These are phyloP conservation scores for Parascotia fuliginaria DNA, from an alignment of 2,888 invertebrate species.

Conservation along the genomic window DNA sequence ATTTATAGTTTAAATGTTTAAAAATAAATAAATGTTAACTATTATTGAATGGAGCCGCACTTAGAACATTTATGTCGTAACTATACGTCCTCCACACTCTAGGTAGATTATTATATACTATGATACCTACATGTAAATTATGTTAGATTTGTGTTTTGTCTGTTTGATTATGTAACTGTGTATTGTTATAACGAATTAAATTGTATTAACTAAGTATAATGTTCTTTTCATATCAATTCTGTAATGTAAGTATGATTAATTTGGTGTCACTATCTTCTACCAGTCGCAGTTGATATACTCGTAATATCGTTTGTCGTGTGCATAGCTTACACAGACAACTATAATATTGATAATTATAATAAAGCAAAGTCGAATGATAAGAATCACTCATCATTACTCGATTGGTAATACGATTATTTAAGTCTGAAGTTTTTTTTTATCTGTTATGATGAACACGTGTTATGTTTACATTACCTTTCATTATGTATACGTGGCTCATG, in stretches of 20 bases:
- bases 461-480: conserved; percentile 22
- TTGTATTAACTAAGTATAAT: not conserved
- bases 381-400: conserved; percentile 5
- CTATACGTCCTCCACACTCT: conserved; percentile 1
- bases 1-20: conserved; percentile 31
- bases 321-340: not conserved
- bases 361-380: not conserved
- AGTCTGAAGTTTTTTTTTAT: not conserved
- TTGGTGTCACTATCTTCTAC: not conserved
- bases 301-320: not conserved
- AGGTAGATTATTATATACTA: not conserved
- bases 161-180: not conserved
- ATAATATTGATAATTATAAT: no score
- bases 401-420: conserved; percentile 8
- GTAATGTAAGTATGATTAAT: not conserved
- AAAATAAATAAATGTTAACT: conserved; percentile 29
- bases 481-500: conserved; percentile 41
- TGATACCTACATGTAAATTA: no score
- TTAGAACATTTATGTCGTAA: conserved; percentile 2
- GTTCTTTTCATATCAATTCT: not conserved
- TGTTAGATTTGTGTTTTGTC: conserved; percentile 7
- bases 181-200: not conserved
- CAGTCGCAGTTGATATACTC: no score
- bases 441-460: not conserved
- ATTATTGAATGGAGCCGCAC: conserved; percentile 24